Conservation (phyloP, 2,113 vertebrate species). For the Cinclus mexicanus region DNA sequence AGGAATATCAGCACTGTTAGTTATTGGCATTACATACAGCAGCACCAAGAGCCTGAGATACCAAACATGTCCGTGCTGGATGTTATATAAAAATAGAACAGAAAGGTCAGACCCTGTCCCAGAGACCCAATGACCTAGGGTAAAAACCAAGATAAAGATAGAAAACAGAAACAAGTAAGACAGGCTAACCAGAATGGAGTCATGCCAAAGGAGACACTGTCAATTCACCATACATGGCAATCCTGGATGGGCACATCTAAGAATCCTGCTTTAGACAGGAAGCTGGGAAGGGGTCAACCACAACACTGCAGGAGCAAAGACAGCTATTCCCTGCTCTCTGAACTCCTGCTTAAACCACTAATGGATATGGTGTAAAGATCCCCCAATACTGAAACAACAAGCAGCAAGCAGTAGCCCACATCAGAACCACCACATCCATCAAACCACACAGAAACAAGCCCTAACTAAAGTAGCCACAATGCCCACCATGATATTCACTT, state of each 20-base stretch:
- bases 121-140: neutral
- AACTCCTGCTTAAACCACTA: constrained; percentile 32
- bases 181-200: neutral
- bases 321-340: neutral
- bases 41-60: constrained; percentile 4
- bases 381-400: neutral
- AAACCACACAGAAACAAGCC: neutral
- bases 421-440: constrained; percentile 41
- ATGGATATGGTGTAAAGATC: neutral
- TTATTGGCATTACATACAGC: neutral
- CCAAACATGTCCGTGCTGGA: neutral
- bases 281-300: neutral
- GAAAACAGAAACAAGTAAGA: constrained; percentile 4
- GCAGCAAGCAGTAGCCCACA: neutral
- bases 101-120: neutral
- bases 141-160: constrained; percentile 14
- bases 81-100: neutral
- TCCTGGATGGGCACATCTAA: neutral
- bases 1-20: neutral
- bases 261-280: neutral
- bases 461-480: neutral
- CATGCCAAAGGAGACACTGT: neutral
- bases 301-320: neutral
- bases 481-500: neutral
- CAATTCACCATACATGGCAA: neutral